Percentiles rank a stretch among this genome's conserved stretches.
phyloP scores from a whole-genome alignment of 2,888 invertebrate genomes.

The Biston betularia region DNA sequence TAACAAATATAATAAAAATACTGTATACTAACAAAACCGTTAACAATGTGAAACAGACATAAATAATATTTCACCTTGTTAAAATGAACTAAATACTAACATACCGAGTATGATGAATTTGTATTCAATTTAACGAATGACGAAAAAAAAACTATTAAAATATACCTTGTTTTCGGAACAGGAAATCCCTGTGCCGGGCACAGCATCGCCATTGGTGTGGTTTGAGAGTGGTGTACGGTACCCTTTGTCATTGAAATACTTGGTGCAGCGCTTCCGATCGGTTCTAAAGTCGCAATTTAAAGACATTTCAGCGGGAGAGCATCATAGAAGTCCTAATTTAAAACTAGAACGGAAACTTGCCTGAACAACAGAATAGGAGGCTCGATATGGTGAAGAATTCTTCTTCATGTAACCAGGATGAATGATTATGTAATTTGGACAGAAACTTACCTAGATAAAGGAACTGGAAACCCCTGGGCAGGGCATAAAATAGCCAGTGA shows the following conservation, averaged over 20 bases:
- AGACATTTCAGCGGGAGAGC: constrained; percentile 22
- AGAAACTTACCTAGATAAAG: constrained; percentile 87
- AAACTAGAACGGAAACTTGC: constrained; percentile 21
- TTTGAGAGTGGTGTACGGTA: constrained; percentile 69
- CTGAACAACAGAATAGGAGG: constrained; percentile 9
- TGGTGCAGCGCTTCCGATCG: constrained; percentile 78
- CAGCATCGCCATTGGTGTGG: constrained; percentile 72
- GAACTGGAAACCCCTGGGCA: constrained; percentile 87
- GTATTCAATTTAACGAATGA: neutral
- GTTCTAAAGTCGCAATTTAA: constrained; percentile 64
- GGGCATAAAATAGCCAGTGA: constrained; percentile 81
- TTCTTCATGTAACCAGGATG: neutral
- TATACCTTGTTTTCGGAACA: constrained; percentile 40
- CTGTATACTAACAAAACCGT: neutral
- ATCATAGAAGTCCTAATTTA: neutral
- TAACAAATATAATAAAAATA: constrained; percentile 16
- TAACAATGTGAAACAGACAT: neutral
- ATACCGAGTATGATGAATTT: constrained; percentile 6
- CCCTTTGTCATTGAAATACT: constrained; percentile 83
- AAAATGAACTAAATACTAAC: constrained; percentile 2
- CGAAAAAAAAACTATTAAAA: neutral
- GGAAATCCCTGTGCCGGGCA: constrained; percentile 65
- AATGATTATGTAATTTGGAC: constrained; percentile 3
- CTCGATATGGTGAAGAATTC: neutral
- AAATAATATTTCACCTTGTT: neutral